phyloP scores from a whole-genome alignment of 2,113 vertebrate genomes.

The Sphaerodactylus townsendi region DNA sequence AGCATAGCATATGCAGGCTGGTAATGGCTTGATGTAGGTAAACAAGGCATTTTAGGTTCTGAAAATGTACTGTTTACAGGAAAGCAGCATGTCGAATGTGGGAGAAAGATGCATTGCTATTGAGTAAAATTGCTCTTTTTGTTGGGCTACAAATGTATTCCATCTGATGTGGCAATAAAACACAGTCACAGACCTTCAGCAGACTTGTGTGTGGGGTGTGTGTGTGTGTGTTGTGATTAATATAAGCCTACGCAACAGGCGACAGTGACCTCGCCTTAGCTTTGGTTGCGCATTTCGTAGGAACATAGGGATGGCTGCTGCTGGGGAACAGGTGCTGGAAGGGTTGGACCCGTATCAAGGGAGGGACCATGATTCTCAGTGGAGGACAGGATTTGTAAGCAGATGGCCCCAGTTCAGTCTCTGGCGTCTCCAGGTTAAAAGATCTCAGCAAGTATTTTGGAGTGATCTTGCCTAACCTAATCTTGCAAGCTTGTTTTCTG shows the following conservation, averaged over 20 bases:
- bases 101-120: not conserved
- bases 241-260: not conserved
- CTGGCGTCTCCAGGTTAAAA: no score
- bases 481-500: no score
- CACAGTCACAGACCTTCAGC: not conserved
- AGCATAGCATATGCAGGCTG: fast-evolving
- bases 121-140: fast-evolving
- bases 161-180: not conserved
- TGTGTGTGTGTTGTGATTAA: not conserved
- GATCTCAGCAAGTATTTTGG: no score
- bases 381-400: no score
- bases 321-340: no score
- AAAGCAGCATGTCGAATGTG: not conserved
- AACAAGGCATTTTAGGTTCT: not conserved
- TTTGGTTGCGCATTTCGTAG: not conserved
- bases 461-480: no score
- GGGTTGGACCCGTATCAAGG: no score
- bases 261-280: fast-evolving
- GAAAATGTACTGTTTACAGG: not conserved
- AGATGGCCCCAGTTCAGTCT: no score
- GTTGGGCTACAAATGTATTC: conserved; percentile 27
- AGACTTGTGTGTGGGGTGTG: not conserved
- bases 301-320: no score
- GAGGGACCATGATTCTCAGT: no score
- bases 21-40: not conserved